These are phyloP conservation scores for Ambastaia sidthimunki DNA, from an alignment of 2,797 vertebrate genomes.

Conservation along the genomic window DNA sequence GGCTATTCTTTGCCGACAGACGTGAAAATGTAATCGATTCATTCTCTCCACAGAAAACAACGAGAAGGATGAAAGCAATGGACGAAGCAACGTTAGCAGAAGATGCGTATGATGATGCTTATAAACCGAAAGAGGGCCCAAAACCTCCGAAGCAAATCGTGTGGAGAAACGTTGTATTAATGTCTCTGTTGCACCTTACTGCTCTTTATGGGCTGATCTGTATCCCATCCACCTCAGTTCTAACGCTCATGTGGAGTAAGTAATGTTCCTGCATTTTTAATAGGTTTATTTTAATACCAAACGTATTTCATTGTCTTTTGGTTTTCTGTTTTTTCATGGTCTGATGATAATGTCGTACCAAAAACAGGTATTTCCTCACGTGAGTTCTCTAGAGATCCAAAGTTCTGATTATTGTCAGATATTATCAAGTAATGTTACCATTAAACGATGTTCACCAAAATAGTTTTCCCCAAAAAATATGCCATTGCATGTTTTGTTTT, in stretches of 20 bases:
- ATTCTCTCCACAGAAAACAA: constrained; percentile 54
- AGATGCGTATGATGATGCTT: constrained; percentile 86
- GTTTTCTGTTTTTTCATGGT: not conserved
- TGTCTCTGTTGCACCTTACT: constrained; percentile 83
- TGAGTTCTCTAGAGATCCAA: not conserved
- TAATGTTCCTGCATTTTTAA: constrained; percentile 24
- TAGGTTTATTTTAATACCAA: not conserved
- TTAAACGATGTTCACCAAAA: not conserved
- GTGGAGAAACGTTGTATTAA: constrained; percentile 93
- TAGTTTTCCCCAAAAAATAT: not conserved
- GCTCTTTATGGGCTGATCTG: constrained; percentile 79
- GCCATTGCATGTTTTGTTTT: not conserved
- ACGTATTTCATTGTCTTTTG: not conserved
- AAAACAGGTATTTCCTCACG: not conserved
- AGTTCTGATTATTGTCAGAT: constrained; percentile 3
- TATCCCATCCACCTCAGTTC: constrained; percentile 76
- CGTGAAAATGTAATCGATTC: constrained; percentile 66
- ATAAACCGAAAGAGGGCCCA: constrained; percentile 82
- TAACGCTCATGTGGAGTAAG: constrained; percentile 87
- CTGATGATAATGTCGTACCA: not conserved
- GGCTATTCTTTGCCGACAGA: not conserved
- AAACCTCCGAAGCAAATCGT: constrained; percentile 80
- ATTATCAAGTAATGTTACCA: not conserved
- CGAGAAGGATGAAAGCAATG: constrained; percentile 57
- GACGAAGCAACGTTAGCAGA: constrained; percentile 68